Base-by-base conservation (phyloP, 2,888 invertebrate species). In the Dryobota labecula region DNA sequence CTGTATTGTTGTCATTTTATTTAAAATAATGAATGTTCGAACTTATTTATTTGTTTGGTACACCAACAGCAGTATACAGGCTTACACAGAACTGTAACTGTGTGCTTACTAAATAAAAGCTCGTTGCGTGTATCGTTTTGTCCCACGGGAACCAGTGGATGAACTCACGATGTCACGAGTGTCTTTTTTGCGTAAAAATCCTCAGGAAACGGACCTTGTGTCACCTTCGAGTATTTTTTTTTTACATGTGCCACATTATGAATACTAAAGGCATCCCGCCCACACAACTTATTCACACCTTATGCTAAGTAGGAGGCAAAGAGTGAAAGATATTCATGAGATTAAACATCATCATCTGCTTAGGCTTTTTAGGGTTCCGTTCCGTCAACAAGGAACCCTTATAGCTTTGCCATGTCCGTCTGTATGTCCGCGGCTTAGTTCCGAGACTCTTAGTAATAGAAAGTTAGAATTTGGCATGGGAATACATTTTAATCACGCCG, bases 241-340 rank as follows among this genome's bases (percentile, higher is more conserved):
- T 84, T 70, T 79, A 63, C 69, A 72, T 36, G 64, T 72, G 76
- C 53, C 47, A 81, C 81, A 75, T 73, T 76, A 72, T 78, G 82
- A 75, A 86, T 82, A 84, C 76, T 84, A 86, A 85, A 73, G 70
- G 76, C 72, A 84, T 84, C 78, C 78, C 84, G 81, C 63, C 61
- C 71, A 49, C 30, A 57, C 56, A 65, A 38, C 27, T 33, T 73
- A 63, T 82, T 80, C 72, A 84, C 79, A 79, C 79, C 73, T 73
- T 58, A 41, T 56, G 41, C 18, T 67, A 41, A 63, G 49, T 65
- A 53, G 33, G 41, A 72, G 58, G 38, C 2, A 62, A 54, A 30
- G 13, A 45, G n/a, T 36, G 8, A 24, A 62, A 62, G 38, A 58
- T 62, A 57, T 66, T 43, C 30, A 51, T 54, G 20, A 67, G n/a